phyloP scores from a whole-genome alignment of 1,140 invertebrate genomes.

The Bombus confusus region DNA sequence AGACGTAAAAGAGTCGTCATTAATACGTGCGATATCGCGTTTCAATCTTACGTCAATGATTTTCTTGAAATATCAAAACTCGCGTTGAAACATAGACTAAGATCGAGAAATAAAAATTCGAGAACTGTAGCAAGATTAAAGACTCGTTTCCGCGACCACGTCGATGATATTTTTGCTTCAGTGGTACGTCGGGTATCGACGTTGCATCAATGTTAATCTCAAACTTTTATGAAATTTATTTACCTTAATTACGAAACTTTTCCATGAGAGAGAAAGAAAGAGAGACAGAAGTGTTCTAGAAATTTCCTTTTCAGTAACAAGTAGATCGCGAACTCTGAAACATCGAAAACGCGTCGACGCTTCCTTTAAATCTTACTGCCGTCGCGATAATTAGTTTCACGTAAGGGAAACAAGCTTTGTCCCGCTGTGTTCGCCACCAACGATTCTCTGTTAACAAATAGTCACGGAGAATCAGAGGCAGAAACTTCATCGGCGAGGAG shows the following conservation, averaged over 20 bases:
- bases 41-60: no score
- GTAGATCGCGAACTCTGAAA: no score
- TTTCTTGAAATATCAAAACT: no score
- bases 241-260: background rate
- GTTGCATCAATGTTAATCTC: background rate
- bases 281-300: background rate
- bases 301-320: background rate
- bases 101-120: background rate
- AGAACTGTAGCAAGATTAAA: background rate
- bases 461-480: no score
- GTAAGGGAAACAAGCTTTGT: conserved; percentile 6
- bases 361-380: background rate
- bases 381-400: conserved; percentile 12
- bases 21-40: no score
- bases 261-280: background rate
- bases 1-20: no score
- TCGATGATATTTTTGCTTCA: background rate
- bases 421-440: background rate
- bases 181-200: background rate
- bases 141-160: background rate
- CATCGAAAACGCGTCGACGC: background rate
- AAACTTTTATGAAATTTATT: background rate
- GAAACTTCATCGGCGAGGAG: background rate
- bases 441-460: background rate
- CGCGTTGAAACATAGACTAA: no score